Percentiles rank a stretch among this genome's conserved stretches.
Evolutionary conservation across 2,113 vertebrate species (phyloP).

Genomic region (Balaeniceps rex): DNA sequence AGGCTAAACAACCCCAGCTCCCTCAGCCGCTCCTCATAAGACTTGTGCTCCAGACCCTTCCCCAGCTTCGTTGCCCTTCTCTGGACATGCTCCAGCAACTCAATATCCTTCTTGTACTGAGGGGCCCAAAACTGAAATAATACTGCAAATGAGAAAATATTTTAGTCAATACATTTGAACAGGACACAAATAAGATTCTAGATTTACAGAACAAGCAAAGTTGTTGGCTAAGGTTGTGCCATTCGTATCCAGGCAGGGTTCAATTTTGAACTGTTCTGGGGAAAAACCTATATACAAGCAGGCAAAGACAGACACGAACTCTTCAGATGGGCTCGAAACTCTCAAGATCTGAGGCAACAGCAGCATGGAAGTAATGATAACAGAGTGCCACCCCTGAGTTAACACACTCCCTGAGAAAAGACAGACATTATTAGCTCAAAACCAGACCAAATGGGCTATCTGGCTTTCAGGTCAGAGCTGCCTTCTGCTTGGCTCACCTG

Average conservation of each 20-base stretch:
- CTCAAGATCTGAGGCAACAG: neutral
- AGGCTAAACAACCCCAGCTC: too few relatives aligned
- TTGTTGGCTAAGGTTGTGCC: neutral
- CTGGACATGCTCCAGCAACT: too few relatives aligned
- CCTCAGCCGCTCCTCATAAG: too few relatives aligned
- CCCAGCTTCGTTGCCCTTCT: too few relatives aligned
- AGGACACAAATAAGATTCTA: neutral
- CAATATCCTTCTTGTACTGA: too few relatives aligned
- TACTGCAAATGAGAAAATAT: neutral
- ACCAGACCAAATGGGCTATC: neutral
- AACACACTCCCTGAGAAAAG: neutral
- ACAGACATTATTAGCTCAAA: neutral
- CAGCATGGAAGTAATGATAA: accelerated
- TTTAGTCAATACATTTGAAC: neutral
- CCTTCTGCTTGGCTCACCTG: neutral
- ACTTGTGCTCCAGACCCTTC: too few relatives aligned
- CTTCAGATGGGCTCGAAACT: neutral
- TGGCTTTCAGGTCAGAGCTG: neutral
- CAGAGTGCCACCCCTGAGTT: neutral
- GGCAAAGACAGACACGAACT: neutral
- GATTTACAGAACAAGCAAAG: neutral
- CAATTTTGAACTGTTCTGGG: neutral
- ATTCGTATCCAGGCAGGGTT: neutral
- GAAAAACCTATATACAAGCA: neutral
- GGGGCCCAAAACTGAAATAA: too few relatives aligned